phyloP scores from a whole-genome alignment of 2,888 invertebrate genomes.

The Torymus tubicola region DNA sequence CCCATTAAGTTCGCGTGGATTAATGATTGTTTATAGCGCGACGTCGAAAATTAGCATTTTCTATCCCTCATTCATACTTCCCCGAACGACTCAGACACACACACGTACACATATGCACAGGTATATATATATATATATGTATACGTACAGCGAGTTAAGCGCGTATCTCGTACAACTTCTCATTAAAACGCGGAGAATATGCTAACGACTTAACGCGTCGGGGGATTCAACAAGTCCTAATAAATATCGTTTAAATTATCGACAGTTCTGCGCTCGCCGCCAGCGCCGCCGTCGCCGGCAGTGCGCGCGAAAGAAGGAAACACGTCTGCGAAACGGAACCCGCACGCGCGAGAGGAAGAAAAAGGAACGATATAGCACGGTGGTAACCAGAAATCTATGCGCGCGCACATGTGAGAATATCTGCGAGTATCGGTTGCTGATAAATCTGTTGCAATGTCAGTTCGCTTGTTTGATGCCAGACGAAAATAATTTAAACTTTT shows the following conservation, averaged over 20 bases:
- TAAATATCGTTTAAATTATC: constrained; percentile 53
- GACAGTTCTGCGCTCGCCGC: constrained; percentile 14
- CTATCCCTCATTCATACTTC: constrained; percentile 41
- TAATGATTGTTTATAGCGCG: constrained; percentile 37
- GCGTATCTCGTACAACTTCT: constrained; percentile 42
- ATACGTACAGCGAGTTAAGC: constrained; percentile 56
- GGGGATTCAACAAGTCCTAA: constrained; percentile 40
- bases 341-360: too few relatives aligned
- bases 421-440: too few relatives aligned
- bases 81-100: constrained; percentile 33
- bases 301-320: constrained; percentile 4
- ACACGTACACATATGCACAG: too few relatives aligned
- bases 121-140: too few relatives aligned
- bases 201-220: constrained; percentile 49
- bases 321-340: background rate
- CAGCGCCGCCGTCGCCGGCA: too few relatives aligned
- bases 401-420: too few relatives aligned
- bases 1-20: constrained; percentile 20
- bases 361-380: too few relatives aligned
- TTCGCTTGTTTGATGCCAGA: too few relatives aligned
- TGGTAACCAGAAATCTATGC: too few relatives aligned
- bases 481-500: too few relatives aligned
- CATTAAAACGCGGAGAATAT: constrained; percentile 49
- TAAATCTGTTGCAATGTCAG: too few relatives aligned
- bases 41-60: constrained; percentile 33